Conservation (phyloP, 2,113 vertebrate genomes). For the Xiphias gladius region DNA sequence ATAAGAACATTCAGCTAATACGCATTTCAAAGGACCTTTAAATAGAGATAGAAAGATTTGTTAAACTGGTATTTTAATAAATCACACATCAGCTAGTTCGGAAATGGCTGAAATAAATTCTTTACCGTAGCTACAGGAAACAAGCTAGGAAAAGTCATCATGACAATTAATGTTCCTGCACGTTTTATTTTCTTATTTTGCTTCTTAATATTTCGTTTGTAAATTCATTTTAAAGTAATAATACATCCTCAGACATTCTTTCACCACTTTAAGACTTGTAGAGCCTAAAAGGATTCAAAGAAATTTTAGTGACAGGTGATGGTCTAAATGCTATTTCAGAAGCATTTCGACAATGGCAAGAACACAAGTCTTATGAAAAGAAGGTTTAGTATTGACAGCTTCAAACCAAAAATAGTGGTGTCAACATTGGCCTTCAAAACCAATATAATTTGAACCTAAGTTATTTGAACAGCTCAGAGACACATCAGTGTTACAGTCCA, state of each 20-base stretch:
- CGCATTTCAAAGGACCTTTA: background rate
- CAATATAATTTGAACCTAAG: background rate
- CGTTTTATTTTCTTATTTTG: background rate
- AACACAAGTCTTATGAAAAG: background rate
- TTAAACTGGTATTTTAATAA: background rate
- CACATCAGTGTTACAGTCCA: conserved; percentile 21
- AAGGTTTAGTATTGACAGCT: background rate
- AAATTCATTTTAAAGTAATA: background rate
- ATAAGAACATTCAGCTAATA: background rate
- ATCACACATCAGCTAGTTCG: background rate
- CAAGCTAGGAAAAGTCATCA: background rate
- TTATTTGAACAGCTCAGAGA: background rate
- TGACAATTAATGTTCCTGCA: background rate
- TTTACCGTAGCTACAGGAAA: background rate
- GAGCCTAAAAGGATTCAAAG: background rate
- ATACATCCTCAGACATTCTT: background rate
- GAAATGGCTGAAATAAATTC: background rate
- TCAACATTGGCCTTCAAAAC: background rate
- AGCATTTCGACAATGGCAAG: background rate
- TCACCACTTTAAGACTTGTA: background rate
- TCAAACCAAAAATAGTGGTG: background rate
- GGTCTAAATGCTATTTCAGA: background rate
- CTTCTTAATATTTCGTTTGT: background rate
- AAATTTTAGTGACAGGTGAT: background rate
- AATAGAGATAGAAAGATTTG: background rate